Conservation (phyloP, 2,113 vertebrate genomes). For the Haplotaxodon microlepis region DNA sequence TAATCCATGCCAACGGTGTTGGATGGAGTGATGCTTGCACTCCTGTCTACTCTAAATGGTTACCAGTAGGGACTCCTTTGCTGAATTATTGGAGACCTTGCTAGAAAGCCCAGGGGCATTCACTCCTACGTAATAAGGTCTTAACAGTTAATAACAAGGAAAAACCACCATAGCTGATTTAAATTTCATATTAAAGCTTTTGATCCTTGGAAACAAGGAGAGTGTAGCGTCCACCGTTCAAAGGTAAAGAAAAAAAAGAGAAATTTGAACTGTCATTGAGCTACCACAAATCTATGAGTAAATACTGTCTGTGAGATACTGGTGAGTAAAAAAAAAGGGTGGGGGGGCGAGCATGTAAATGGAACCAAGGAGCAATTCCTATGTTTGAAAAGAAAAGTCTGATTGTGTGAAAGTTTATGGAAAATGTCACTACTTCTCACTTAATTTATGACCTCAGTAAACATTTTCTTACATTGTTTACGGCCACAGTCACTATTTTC, state of each 20-base stretch:
- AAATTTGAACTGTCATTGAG: not conserved
- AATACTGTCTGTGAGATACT: not conserved
- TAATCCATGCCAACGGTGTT: slow-evolving; percentile 18
- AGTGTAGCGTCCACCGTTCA: not conserved
- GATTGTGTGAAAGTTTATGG: not conserved
- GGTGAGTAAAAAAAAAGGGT: not conserved
- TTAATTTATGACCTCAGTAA: not conserved
- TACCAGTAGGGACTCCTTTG: slow-evolving; percentile 35
- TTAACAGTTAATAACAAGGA: slow-evolving; percentile 63
- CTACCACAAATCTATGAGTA: not conserved
- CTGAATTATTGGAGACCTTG: slow-evolving; percentile 17
- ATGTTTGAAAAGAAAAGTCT: not conserved
- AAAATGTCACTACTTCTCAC: not conserved
- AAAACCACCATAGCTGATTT: slow-evolving; percentile 62
- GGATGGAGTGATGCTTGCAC: slow-evolving; percentile 35
- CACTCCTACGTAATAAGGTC: slow-evolving; percentile 47
- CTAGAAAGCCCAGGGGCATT: slow-evolving; percentile 9
- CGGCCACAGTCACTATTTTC: fast-evolving
- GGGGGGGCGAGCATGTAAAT: not conserved
- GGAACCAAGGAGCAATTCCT: not conserved
- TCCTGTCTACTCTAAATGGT: slow-evolving; percentile 38
- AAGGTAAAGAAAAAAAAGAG: not conserved
- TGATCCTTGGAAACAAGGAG: not conserved
- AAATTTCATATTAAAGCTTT: slow-evolving; percentile 32
- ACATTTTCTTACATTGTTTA: not conserved